Evolutionary conservation across 2,888 invertebrate species (phyloP), one percentile per base, ranked within the genome.

Genomic region (Synergus japonicus): DNA sequence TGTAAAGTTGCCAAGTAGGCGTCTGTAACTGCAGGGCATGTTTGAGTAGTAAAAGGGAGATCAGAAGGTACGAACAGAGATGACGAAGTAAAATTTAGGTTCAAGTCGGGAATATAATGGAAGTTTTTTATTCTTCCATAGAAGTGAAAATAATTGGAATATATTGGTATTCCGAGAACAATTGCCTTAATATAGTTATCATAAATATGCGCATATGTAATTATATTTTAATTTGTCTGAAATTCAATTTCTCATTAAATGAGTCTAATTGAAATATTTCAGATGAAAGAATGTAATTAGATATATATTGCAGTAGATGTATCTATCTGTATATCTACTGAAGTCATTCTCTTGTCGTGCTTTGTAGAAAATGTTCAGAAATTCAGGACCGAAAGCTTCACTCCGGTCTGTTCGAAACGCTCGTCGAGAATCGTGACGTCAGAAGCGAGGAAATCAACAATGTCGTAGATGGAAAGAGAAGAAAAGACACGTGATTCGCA

Each of bases 391-490:
- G 63, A 29, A 77, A 54, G 76, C 77, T 66, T 58, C 79, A 76
- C 63, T 77, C 73, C 44, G 76, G 79, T 64, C 73, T 78, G 73
- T 78, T 81, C 78, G 77, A 79, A 81, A 78, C 66, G 79, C 76
- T 79, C 77, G 78, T 66, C 44, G 78, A 64, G 64, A 67, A 76
- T 65, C 67, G 67, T 81, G 80, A 78, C 80, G 80, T 81, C 78
- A 78, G 80, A 81, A 81, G 81, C 79, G 81, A 77, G 79, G 79
- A 81, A 81, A 81, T 81, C 81, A 81, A 81, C 81, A 81, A 81
- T 81, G 79, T 79, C 81, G 78, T 79, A 79, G 79, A 79, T 79
- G 79, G 79, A 78, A 78, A 77, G 63, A 77, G 77, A 81, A 66
- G 65, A 54, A 76, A 43, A 43, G 79, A 78, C 78, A 77, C 78